Conservation (phyloP, 2,888 invertebrate species). For the Eupelmus urozonus region DNA sequence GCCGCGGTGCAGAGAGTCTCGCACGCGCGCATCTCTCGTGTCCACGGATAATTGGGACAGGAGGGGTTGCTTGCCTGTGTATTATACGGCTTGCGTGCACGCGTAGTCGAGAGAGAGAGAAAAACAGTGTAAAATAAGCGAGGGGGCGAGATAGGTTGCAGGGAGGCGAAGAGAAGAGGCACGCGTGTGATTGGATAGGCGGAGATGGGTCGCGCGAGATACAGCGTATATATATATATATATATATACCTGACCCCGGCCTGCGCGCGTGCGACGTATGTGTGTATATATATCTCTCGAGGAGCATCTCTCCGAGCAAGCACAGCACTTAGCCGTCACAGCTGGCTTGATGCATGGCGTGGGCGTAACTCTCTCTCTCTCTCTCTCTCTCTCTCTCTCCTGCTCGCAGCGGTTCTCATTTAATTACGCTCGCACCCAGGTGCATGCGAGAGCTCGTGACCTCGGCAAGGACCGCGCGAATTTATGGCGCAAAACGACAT, state of each 20-base stretch:
- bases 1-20: too few relatives aligned
- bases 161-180: constrained; percentile 50
- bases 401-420: constrained; percentile 75
- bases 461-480: constrained; percentile 44
- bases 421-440: constrained; percentile 69
- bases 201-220: constrained; percentile 77
- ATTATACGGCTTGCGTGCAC: constrained; percentile 76
- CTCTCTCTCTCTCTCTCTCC: constrained; percentile 27
- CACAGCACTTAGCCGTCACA: constrained; percentile 74
- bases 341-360: constrained; percentile 76
- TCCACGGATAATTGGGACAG: constrained; percentile 70
- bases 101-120: constrained; percentile 66
- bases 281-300: constrained; percentile 72
- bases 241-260: constrained; percentile 75
- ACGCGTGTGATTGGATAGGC: constrained; percentile 77
- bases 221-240: constrained; percentile 68
- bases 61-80: constrained; percentile 71
- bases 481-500: constrained; percentile 45
- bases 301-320: constrained; percentile 73
- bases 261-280: constrained; percentile 58
- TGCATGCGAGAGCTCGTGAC: constrained; percentile 28
- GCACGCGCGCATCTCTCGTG: too few relatives aligned
- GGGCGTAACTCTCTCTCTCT: constrained; percentile 71
- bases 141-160: neutral
- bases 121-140: constrained; percentile 13